phyloP scores from a whole-genome alignment of 2,797 vertebrate species.

The Coendou prehensilis region DNA sequence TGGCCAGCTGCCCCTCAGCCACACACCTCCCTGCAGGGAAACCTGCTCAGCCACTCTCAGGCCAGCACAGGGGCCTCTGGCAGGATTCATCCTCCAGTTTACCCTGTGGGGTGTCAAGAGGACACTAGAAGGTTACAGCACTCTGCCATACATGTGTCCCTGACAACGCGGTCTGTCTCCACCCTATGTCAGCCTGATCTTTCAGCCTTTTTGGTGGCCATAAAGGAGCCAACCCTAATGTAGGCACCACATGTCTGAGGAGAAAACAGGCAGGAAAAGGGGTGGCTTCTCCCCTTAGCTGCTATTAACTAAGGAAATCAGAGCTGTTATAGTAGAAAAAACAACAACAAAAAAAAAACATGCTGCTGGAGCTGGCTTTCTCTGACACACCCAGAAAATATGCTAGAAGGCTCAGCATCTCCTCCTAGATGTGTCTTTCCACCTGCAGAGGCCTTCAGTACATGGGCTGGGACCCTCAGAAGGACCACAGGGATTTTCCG shows the following conservation, averaged over 20 bases:
- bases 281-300: neutral
- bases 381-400: neutral
- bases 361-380: neutral
- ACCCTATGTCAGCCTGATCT: neutral
- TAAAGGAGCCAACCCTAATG: neutral
- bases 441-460: neutral
- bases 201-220: neutral
- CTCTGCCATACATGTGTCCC: neutral
- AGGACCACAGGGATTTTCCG: neutral
- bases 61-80: neutral
- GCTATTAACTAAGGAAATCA: neutral
- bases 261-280: neutral
- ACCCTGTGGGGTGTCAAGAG: neutral
- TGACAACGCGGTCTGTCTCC: neutral
- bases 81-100: neutral
- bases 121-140: neutral
- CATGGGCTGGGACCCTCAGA: neutral
- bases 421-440: neutral
- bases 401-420: neutral
- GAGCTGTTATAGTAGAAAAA: neutral
- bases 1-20: neutral
- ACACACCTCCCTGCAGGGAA: neutral
- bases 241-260: neutral
- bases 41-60: neutral
- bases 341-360: neutral